Base-by-base conservation (phyloP, 2,888 invertebrate genomes). In the Matsumyia berberina region DNA sequence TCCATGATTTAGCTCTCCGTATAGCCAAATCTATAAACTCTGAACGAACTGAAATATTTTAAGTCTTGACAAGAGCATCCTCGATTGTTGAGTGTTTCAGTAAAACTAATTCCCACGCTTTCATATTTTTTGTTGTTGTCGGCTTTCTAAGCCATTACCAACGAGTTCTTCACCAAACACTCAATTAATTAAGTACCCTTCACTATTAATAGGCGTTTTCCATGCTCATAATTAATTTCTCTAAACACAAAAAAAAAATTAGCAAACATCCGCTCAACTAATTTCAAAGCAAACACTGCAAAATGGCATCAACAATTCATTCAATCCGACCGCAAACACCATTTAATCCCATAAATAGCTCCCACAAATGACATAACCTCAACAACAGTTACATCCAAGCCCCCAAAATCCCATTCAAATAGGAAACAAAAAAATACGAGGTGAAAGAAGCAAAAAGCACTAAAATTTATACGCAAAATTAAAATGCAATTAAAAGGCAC, bases 341-440 rank as follows among this genome's bases (percentile, higher is more conserved):
- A 64, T 55, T 66, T 57, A 74, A 74, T 66, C 55, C 46, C 29
- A 42, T 9, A 73, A 62, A 53, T 53, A 33, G 73, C 53, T 12
- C 33, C 53, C 39, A 60, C 44, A 29, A 37, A 44, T 74, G 73
- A 74, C 73, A 64, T 74, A 74, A 74, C 44, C 73, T 46, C 57
- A 46, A 42, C 64, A 44, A 44, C 44, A 35, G 44, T 7, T 35
- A 46, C 35, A 37, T 29, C 58, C 12, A 24, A 19, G 3, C 11
- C 37, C 35, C 37, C 67, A 33, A 57, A 69, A 55, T 35, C n/a
- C n/a, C 35, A 35, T 35, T 37, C 49, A 35, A 12, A 46, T 19
- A 46, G 19, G 33, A 5, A 31, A 46, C 2, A 46, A 44, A n/a
- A 35, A 64, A 51, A 29, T 49, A 29, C 9, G 49, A 8, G 37